These are phyloP conservation scores for Catocala nupta DNA, from an alignment of 2,888 invertebrate species.

Conservation along the genomic window DNA sequence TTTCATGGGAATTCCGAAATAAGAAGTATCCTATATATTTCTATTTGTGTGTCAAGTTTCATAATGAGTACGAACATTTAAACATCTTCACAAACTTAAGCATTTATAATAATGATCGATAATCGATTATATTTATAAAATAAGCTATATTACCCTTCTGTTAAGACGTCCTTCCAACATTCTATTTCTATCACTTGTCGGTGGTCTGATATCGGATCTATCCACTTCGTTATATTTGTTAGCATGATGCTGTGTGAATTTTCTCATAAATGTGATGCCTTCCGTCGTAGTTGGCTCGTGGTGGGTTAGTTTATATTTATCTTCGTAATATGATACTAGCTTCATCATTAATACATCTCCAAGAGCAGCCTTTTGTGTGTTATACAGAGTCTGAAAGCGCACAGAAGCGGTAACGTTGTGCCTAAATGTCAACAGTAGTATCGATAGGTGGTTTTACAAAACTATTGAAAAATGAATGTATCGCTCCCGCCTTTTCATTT, in stretches of 20 bases:
- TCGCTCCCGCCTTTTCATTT: too few relatives aligned
- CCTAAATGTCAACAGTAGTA: not conserved
- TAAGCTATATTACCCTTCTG: conserved; percentile 2
- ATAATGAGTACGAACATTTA: too few relatives aligned
- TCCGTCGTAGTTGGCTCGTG: conserved; percentile 38
- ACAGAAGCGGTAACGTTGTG: not conserved
- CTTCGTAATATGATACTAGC: conserved; percentile 73
- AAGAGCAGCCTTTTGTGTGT: conserved; percentile 57
- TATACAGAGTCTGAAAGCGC: conserved; percentile 5
- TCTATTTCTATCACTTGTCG: not conserved
- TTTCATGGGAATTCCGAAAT: too few relatives aligned
- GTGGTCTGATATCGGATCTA: not conserved
- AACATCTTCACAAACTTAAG: too few relatives aligned
- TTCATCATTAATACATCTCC: conserved; percentile 73
- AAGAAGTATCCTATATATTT: too few relatives aligned
- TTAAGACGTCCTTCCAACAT: not conserved
- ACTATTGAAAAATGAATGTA: too few relatives aligned
- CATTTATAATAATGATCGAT: too few relatives aligned
- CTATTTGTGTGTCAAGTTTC: too few relatives aligned
- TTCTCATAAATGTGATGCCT: conserved; percentile 25
- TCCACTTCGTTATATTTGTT: conserved; percentile 23
- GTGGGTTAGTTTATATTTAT: conserved; percentile 66
- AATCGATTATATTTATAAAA: too few relatives aligned
- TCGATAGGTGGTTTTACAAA: too few relatives aligned
- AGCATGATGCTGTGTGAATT: conserved; percentile 11